Conservation (phyloP, 2,888 invertebrate genomes). For the Ectemnius lituratus region DNA sequence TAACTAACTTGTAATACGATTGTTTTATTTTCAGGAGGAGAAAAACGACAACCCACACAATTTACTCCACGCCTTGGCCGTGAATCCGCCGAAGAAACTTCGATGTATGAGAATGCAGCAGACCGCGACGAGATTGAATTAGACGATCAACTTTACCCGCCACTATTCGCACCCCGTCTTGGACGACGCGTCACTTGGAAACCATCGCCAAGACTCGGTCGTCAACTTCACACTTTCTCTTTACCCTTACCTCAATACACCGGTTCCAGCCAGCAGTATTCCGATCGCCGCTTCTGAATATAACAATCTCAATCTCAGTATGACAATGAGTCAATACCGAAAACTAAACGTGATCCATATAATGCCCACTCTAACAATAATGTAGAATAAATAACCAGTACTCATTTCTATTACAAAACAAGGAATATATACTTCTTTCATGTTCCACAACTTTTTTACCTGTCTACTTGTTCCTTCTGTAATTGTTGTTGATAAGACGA, state of each 20-base stretch:
- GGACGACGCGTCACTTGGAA: conserved; percentile 70
- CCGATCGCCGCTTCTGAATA: neutral
- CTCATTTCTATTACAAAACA: conserved; percentile 54
- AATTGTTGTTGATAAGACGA: too few species aligned
- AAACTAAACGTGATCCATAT: too few species aligned
- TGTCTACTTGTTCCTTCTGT: too few species aligned
- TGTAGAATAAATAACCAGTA: conserved; percentile 48
- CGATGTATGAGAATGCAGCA: conserved; percentile 58
- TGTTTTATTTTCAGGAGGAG: conserved; percentile 11
- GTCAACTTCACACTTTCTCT: conserved; percentile 54
- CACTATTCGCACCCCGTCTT: conserved; percentile 71
- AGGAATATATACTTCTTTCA: too few species aligned
- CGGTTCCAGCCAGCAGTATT: neutral
- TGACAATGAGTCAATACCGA: too few species aligned
- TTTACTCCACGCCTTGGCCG: conserved; percentile 77
- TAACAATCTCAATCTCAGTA: too few species aligned
- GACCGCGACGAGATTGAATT: conserved; percentile 67
- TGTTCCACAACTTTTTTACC: neutral
- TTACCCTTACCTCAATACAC: too few species aligned
- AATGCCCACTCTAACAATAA: too few species aligned
- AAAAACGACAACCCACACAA: conserved; percentile 70
- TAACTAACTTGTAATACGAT: neutral
- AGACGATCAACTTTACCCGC: conserved; percentile 67
- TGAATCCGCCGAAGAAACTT: conserved; percentile 66
- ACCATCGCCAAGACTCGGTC: conserved; percentile 66